Base-by-base conservation (phyloP, 2,888 invertebrate genomes). In the Schrankia costaestrigalis region DNA sequence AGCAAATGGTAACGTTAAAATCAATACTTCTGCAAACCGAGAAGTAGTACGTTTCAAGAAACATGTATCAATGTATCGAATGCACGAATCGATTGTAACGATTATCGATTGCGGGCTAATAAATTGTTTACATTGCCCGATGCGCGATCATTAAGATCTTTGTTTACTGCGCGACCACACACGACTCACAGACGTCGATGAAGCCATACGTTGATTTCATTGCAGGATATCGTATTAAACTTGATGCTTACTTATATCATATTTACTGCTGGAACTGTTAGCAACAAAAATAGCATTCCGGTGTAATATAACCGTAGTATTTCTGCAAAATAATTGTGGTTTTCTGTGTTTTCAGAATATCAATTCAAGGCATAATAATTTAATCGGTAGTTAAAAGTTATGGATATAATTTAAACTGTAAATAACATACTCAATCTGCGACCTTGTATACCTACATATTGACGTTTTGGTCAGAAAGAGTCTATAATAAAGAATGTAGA, bases 111-210 rank as follows among this genome's bases (percentile, higher is more conserved):
- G 83, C 67, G 75, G 71, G 61, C 62, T 71, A 77, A 80, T 81
- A 82, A 78, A 82, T 78, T 78, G 78, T 79, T 79, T 79, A 79
- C 77, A 60, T 78, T 77, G 69, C 61, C 67, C 67, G 62, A 64
- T 71, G 70, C 65, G 57, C 65, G 71, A 71, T 71, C 79, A 78
- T 83, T 84, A 83, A 82, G 78, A 81, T 74, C 76, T 78, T 78
- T 80, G 84, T 84, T 84, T 84, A 82, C 75, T 65, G 63, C 53
- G 58, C 67, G 81, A 83, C 85, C 85, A 85, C 86, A 85, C 85
- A 75, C 79, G 77, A 62, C 63, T 63, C 71, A 46, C 78, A 75
- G 78, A 71, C 77, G 56, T 73, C 69, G 70, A 65, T 66, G 78
- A 79, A 79, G 78, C 80, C 80, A 67, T 81, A 77, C 68, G 50